phyloP scores from a whole-genome alignment of 2,113 vertebrate genomes.

The Mustela lutreola region DNA sequence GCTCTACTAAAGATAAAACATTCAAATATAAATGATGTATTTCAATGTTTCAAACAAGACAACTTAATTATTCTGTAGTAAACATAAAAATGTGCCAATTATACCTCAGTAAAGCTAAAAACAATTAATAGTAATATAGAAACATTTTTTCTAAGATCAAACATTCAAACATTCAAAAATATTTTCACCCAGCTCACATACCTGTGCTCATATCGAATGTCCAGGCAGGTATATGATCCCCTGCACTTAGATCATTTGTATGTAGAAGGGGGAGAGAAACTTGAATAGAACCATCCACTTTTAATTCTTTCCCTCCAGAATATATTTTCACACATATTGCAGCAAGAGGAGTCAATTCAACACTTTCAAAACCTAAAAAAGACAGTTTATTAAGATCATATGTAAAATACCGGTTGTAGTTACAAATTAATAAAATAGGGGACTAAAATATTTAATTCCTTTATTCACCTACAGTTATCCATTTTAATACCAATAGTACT shows the following conservation, averaged over 20 bases:
- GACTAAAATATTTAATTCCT: slow-evolving; percentile 12
- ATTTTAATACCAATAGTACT: slow-evolving; percentile 5
- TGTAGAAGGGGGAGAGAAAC: slow-evolving; percentile 92
- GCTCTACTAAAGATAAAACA: neutral
- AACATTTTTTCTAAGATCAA: neutral
- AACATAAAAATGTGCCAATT: neutral
- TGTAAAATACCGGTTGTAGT: neutral
- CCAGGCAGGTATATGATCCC: slow-evolving; percentile 94
- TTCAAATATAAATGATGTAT: neutral
- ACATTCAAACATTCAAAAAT: neutral
- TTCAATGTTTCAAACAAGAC: neutral
- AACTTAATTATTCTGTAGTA: neutral
- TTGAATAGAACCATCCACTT: slow-evolving; percentile 92
- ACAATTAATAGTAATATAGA: neutral
- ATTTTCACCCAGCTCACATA: slow-evolving; percentile 78
- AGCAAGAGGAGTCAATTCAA: slow-evolving; percentile 92
- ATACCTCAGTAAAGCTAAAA: neutral
- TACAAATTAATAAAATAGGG: neutral
- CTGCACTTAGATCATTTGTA: slow-evolving; percentile 83
- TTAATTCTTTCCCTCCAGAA: slow-evolving; percentile 90
- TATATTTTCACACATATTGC: slow-evolving; percentile 92
- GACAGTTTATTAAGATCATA: neutral
- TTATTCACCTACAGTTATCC: neutral
- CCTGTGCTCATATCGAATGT: slow-evolving; percentile 93
- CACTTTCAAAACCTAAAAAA: slow-evolving; percentile 90